Conservation (phyloP, 1,140 invertebrate genomes). For the Sitobion miscanthi region DNA sequence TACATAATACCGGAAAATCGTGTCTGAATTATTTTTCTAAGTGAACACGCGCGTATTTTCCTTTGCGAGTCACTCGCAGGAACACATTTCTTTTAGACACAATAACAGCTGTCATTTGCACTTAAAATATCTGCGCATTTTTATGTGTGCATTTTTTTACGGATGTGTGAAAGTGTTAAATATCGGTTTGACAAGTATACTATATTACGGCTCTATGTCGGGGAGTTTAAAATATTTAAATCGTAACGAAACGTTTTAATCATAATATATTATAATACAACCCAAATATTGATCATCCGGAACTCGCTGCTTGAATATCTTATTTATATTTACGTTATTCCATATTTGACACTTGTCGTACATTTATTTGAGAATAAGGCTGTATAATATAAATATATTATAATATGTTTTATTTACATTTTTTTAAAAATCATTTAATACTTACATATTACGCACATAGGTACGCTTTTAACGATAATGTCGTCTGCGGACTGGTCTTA, state of each 20-base stretch:
- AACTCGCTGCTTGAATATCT: neutral
- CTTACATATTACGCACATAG: neutral
- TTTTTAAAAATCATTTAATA: neutral
- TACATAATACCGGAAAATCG: neutral
- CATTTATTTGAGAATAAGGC: neutral
- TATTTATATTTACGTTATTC: neutral
- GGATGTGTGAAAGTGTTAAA: neutral
- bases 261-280: constrained; percentile 9
- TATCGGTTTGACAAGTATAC: neutral
- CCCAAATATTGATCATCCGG: neutral
- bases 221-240: neutral
- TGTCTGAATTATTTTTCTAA: neutral
- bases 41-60: neutral
- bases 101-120: neutral
- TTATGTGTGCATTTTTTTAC: neutral
- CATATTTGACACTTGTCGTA: neutral
- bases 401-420: neutral
- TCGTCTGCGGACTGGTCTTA: neutral
- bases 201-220: neutral
- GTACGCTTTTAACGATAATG: neutral
- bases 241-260: neutral
- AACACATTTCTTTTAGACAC: neutral
- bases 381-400: constrained; percentile 12
- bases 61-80: neutral
- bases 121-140: neutral